Evolutionary conservation across 2,888 invertebrate genomes (phyloP).

Genomic region (Acrobasis consociella): DNA sequence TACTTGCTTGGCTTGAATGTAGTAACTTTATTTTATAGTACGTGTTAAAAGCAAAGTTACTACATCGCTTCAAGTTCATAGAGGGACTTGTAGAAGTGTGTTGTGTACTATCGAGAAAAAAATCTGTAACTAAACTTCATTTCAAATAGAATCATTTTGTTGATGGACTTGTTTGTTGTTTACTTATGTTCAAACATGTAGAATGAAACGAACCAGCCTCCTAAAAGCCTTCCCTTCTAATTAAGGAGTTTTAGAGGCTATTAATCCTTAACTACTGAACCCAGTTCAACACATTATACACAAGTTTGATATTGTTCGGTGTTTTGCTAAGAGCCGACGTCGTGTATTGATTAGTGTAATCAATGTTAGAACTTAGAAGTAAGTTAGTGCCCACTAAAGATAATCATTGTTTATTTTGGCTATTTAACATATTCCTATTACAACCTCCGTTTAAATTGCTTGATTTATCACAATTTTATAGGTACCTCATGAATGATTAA

Average conservation of each 20-base stretch:
- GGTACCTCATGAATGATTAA: too few species aligned
- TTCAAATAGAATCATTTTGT: not conserved
- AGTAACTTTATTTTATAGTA: slow-evolving; percentile 2
- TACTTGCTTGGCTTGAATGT: not conserved
- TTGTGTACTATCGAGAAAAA: not conserved
- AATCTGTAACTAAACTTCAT: not conserved
- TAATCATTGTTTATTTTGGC: too few species aligned
- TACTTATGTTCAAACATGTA: slow-evolving; percentile 5
- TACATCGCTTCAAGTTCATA: not conserved
- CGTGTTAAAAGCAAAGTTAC: slow-evolving; percentile 35
- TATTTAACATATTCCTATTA: too few species aligned
- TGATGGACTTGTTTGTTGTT: not conserved
- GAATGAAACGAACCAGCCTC: not conserved
- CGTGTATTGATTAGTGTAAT: slow-evolving; percentile 17
- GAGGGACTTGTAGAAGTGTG: not conserved
- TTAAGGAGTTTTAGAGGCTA: slow-evolving; percentile 18
- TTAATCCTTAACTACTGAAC: slow-evolving; percentile 16
- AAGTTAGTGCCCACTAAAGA: too few species aligned
- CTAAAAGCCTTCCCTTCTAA: slow-evolving; percentile 17
- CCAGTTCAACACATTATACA: not conserved
- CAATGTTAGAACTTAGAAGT: not conserved
- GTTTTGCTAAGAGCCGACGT: not conserved
- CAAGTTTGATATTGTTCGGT: slow-evolving; percentile 3
- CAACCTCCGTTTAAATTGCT: too few species aligned
- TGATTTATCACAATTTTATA: too few species aligned